Evolutionary conservation across 2,797 vertebrate species (phyloP), one percentile per base, ranked within the genome.

Genomic region (Enteromius mattozi): DNA sequence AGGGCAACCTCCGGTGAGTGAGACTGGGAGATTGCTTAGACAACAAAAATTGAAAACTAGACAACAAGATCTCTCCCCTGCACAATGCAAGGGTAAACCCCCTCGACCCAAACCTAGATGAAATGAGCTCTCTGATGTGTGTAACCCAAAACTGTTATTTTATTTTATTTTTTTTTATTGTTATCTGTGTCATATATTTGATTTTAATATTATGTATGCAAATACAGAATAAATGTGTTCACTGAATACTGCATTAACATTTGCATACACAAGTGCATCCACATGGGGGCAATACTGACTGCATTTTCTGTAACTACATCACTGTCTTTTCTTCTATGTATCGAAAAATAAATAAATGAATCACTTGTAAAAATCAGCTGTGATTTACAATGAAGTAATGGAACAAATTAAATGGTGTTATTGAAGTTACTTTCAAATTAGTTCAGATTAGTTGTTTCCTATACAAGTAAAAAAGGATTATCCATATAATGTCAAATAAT

Each of bases 1-100:
- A 95, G 92, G 93, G 83, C 92, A 92, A 82, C 91, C 92, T 86
- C 96, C 95, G 10, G 54, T 91, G 85, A 92, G 91, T 86, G 83
- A 87, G 86, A 85, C 84, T 81, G 91, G 89, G 89, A 88, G 40
- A 84, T 86, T 91, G 85, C 49, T 82, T 65, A 86, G 87, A 85
- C 92, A 91, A 84, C 86, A 88, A 78, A 90, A 88, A 87, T 83
- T 86, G 88, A 92, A 85, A 81, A 21, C 49, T 40, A 51, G 40
- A 54, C 68, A 81, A 13, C 79, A 87, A 45, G 82, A 88, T 78
- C 24, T 19, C 56, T 83, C 82, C 75, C 71, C 82, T 82, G 76
- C 76, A 42, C 90, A 88, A 45, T 88, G 66, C 45, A 84, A 87
- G 76, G 88, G 82, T 69, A 87, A 93, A 78, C 92, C 89, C 71